Conservation (phyloP, 2,888 invertebrate genomes). For the Urechis unicinctus region DNA sequence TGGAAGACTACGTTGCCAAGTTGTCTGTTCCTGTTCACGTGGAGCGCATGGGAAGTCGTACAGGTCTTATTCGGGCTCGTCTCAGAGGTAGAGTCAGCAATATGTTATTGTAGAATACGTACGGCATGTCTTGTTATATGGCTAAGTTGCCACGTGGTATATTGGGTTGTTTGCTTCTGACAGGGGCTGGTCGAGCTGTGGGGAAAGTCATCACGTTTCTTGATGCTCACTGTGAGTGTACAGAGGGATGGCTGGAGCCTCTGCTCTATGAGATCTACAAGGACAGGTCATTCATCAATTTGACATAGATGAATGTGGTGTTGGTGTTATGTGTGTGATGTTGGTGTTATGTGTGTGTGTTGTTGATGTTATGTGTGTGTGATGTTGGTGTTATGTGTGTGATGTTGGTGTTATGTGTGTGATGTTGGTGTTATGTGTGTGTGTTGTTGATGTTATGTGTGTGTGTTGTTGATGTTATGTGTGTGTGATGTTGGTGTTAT, state of each 20-base stretch:
- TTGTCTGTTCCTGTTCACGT: constrained; percentile 80
- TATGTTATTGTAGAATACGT: constrained; percentile 5
- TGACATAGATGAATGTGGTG: not conserved
- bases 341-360: no score
- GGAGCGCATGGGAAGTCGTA: constrained; percentile 82
- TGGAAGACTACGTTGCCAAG: constrained; percentile 82
- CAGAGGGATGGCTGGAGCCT: constrained; percentile 98
- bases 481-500: no score
- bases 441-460: no score
- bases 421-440: no score
- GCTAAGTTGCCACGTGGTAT: no score
- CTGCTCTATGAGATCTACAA: constrained; percentile 83
- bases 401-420: no score
- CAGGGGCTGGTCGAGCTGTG: constrained; percentile 44
- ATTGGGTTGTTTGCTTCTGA: not conserved
- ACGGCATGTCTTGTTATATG: no score
- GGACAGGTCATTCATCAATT: constrained; percentile 58
- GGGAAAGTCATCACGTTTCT: constrained; percentile 91
- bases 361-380: not conserved
- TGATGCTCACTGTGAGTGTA: constrained; percentile 97
- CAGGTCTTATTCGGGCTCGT: constrained; percentile 91
- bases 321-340: no score
- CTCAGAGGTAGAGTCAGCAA: constrained; percentile 62
- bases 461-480: no score
- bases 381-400: not conserved